A percentile compares a stretch with the other conserved stretches of the same genome.
These are phyloP conservation scores for Scaptodrosophila lebanonensis DNA, from an alignment of 1,140 invertebrate genomes.

Conservation along the genomic window DNA sequence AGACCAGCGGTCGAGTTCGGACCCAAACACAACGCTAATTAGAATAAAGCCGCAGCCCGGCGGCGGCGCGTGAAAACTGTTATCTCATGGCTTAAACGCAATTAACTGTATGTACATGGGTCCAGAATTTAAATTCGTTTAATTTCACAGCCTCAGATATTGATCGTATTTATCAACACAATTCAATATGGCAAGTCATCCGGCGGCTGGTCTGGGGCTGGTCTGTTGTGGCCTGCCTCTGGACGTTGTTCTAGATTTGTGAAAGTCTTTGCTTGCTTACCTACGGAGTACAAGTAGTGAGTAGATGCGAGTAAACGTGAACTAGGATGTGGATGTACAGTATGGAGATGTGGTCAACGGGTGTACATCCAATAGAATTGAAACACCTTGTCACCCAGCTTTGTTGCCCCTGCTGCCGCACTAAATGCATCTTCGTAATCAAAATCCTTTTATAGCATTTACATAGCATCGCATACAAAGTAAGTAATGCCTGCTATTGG, in stretches of 20 bases:
- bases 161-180: conserved; percentile 37
- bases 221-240: background rate
- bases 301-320: too few relatives aligned
- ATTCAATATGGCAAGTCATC: conserved; percentile 55
- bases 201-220: conserved; percentile 8
- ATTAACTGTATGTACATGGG: conserved; percentile 20
- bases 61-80: conserved; percentile 27
- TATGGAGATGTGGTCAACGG: too few relatives aligned
- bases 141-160: conserved; percentile 45
- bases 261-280: too few relatives aligned
- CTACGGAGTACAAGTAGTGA: too few relatives aligned
- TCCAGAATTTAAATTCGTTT: conserved; percentile 42
- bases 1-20: conserved; percentile 43
- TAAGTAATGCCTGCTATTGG: conserved; percentile 62
- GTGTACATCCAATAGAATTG: conserved; percentile 68
- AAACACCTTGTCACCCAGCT: conserved; percentile 58
- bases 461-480: conserved; percentile 73
- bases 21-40: conserved; percentile 52
- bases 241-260: background rate
- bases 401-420: background rate
- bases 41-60: conserved; percentile 50
- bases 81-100: conserved; percentile 49
- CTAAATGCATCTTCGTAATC: conserved; percentile 64
- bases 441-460: conserved; percentile 76
- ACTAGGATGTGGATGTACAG: too few relatives aligned